phyloP scores from a whole-genome alignment of 2,113 vertebrate species.

The Coturnix japonica region DNA sequence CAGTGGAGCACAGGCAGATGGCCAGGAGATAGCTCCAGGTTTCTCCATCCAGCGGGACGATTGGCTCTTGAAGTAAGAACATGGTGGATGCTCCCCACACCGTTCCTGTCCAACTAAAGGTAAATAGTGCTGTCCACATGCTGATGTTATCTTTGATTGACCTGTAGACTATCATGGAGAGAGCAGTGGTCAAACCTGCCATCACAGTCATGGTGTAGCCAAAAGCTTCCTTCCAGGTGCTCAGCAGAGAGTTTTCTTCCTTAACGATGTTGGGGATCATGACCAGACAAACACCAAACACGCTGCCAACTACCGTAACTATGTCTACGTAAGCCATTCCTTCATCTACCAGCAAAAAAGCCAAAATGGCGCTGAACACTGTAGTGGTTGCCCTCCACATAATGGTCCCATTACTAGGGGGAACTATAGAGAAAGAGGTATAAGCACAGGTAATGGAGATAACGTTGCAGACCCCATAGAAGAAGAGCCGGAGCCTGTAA shows the following conservation, averaged over 20 bases:
- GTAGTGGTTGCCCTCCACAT: constrained; percentile 99
- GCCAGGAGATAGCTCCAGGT: constrained; percentile 96
- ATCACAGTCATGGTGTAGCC: constrained; percentile 97
- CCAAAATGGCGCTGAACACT: constrained; percentile 93
- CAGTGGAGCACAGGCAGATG: constrained; percentile 95
- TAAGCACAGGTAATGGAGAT: constrained; percentile 99
- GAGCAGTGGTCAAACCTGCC: constrained; percentile 94
- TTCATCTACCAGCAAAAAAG: constrained; percentile 95
- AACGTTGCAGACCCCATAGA: constrained; percentile 96
- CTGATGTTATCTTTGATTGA: constrained; percentile 95
- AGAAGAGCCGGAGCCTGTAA: constrained; percentile 91
- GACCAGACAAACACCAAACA: constrained; percentile 93
- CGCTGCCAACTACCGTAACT: constrained; percentile 88
- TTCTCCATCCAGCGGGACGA: constrained; percentile 93
- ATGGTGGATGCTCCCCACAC: constrained; percentile 96
- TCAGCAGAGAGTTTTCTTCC: constrained; percentile 89
- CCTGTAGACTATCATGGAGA: constrained; percentile 97
- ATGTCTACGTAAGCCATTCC: constrained; percentile 89
- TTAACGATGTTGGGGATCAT: constrained; percentile 94
- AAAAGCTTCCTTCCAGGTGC: constrained; percentile 97
- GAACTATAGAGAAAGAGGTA: constrained; percentile 97
- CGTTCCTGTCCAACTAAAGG: constrained; percentile 96
- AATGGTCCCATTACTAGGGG: constrained; percentile 95
- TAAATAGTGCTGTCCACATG: constrained; percentile 99
- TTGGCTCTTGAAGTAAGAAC: constrained; percentile 98